Evolutionary conservation across 2,888 invertebrate species (phyloP), one percentile per base, ranked within the genome.

Genomic region (Euclidia mi): DNA sequence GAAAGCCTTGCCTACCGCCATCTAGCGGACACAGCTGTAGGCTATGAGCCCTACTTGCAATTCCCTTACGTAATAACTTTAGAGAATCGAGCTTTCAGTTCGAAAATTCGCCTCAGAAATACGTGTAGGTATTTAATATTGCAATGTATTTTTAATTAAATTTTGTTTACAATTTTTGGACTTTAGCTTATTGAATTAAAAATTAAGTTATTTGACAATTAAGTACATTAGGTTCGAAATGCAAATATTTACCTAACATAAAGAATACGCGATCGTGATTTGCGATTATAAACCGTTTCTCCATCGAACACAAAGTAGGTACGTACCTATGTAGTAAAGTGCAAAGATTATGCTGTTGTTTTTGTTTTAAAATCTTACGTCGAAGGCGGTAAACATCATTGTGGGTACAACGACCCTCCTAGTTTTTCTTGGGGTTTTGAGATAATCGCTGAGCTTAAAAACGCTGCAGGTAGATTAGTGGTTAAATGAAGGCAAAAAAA

Each of bases 401-500:
- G 20, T 20, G 20, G 20, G 38, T 10, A 11, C 20, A 1, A 18
- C 18, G 11, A 40, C 40, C 40, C 15, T 9, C 17, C 17, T 15
- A 1, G 37, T 18, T 34, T 37, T 37, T 11, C 10, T 18, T 4
- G 18, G 20, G 20, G 40, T 11, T 20, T 40, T 11, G 40, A 12
- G 20, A 18, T 38, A 25, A 40, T 40, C 40, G 20, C 40, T 40
- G 7, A 40, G 40, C 40, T 40, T 40, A 12, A 4, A 20, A 40
- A 18, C 2, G 3, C 18, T 25, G 25, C 18, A 40, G 20, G 40
- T 40, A 12, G 7, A 25, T 25, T 40, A 37, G 2, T n/a, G 15
- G 0, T 37, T n/a, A 1, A 40, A 40, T 20, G 11, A 12, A 40
- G 40, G 20, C 3, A 20, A 18, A 2, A 37, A 35, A 37, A 17